Percentiles rank a stretch among this genome's conserved stretches.
Evolutionary conservation across 2,113 vertebrate species (phyloP).

Genomic region (Hystrix brachyura): DNA sequence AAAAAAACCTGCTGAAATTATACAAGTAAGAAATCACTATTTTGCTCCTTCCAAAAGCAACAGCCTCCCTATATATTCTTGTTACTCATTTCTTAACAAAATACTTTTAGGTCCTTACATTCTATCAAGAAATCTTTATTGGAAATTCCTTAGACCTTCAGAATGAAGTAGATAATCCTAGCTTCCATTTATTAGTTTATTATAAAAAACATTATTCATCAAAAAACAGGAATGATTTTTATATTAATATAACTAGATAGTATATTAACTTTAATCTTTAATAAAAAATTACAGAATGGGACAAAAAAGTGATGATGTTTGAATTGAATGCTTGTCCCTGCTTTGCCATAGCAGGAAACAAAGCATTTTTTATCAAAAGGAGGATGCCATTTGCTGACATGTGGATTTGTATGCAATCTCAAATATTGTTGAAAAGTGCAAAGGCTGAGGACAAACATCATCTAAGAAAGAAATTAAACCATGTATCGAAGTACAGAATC

Average conservation of each 20-base stretch:
- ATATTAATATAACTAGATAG: conserved; percentile 62
- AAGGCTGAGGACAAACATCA: conserved; percentile 57
- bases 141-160: conserved; percentile 62
- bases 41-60: conserved; percentile 51
- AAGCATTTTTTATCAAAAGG: conserved; percentile 48
- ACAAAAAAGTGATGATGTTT: conserved; percentile 67
- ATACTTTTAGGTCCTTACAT: background rate
- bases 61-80: background rate
- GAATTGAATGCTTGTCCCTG: conserved; percentile 43
- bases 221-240: conserved; percentile 63
- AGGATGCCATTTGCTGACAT: conserved; percentile 52
- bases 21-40: background rate
- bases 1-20: conserved; percentile 52
- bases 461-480: conserved; percentile 69
- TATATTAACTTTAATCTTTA: conserved; percentile 73
- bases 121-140: conserved; percentile 66
- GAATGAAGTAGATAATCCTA: conserved; percentile 55
- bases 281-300: conserved; percentile 70
- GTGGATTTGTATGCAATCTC: conserved; percentile 61
- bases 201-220: conserved; percentile 49
- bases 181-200: conserved; percentile 67
- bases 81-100: conserved; percentile 41
- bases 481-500: conserved; percentile 63
- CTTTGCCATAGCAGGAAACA: conserved; percentile 55
- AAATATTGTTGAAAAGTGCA: conserved; percentile 61